Conservation (phyloP, 2,888 invertebrate species). For the Octonoba sinensis region DNA sequence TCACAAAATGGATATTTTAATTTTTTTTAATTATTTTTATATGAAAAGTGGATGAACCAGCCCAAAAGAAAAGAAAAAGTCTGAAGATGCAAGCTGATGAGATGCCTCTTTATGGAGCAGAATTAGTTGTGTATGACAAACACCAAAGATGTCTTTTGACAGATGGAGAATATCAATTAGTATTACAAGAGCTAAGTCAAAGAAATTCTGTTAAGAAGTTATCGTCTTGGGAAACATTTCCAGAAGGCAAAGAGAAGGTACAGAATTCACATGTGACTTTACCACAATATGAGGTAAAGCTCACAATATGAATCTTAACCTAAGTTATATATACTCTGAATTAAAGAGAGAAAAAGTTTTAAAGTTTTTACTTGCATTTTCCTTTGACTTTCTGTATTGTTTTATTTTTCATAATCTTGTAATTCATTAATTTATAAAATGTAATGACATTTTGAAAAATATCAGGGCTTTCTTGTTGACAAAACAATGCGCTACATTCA, state of each 20-base stretch:
- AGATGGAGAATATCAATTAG: conserved; percentile 91
- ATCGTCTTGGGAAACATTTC: conserved; percentile 80
- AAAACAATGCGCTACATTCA: no score
- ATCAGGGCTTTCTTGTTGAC: no score
- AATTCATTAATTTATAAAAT: no score
- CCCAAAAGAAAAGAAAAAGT: conserved; percentile 65
- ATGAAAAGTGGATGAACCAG: conserved; percentile 68
- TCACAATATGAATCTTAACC: neutral
- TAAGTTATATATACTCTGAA: no score
- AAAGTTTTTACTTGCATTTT: no score
- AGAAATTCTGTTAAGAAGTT: conserved; percentile 78
- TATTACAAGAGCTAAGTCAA: conserved; percentile 78
- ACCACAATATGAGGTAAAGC: conserved; percentile 42
- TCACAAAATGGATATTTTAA: no score
- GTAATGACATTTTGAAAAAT: no score
- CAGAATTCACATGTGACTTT: conserved; percentile 39
- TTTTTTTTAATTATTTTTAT: no score
- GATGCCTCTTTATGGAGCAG: conserved; percentile 71
- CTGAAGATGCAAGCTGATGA: conserved; percentile 59
- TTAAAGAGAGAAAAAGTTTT: no score
- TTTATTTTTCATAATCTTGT: no score
- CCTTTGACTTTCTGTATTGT: no score
- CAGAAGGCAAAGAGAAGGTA: conserved; percentile 75
- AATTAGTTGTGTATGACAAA: conserved; percentile 90
- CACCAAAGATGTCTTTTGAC: conserved; percentile 87